Evolutionary conservation across 30 jellyfish, hydroid and myxozoan species (phyloP), one percentile per base, ranked within the genome.

Genomic region (Hydractinia echinata): DNA sequence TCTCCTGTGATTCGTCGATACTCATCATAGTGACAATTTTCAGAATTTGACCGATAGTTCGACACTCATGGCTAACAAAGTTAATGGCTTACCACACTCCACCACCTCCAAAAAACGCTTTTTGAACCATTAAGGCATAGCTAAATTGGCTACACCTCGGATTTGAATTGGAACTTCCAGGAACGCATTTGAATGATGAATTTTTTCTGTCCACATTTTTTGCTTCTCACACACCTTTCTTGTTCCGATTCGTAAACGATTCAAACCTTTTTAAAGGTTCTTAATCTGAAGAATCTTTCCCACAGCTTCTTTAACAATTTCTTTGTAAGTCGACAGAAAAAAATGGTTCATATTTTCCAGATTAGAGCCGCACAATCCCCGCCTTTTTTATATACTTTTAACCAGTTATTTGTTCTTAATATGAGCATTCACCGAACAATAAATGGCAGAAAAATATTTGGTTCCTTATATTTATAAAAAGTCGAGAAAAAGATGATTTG

Each of bases 121-220:
- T 76, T 76, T 50, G 79, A 52, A n/a, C n/a, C 73, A 16, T n/a
- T 76, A 76, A 18, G 84, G 84, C 74, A 51, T 52, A 18, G 84
- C 84, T 76, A 76, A 3, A 0, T 4, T 76, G 44, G 84, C 84
- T 6, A 76, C 84, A 50, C 84, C 84, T 84, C 67, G 85, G 61
- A 88, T n/a, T 88, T 10, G 92, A 88, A 72, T 79, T 77, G 87
- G 88, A 76, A 88, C 51, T 67, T 88, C 66, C 81, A 83, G n/a
- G 20, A 77, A 83, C 21, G 96, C 81, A 67, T n/a, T 83, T 89
- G 53, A 18, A 71, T 61, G 85, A 82, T 15, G 96, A 88, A 18
- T 13, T 82, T 77, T 55, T 83, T 82, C 2, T 82, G 86, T 79
- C 64, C 81, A 5, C 54, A 8, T n/a, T 10, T 55, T 5, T 73